Conservation (phyloP, 2,113 vertebrate species). For the Actenoides hombroni region DNA sequence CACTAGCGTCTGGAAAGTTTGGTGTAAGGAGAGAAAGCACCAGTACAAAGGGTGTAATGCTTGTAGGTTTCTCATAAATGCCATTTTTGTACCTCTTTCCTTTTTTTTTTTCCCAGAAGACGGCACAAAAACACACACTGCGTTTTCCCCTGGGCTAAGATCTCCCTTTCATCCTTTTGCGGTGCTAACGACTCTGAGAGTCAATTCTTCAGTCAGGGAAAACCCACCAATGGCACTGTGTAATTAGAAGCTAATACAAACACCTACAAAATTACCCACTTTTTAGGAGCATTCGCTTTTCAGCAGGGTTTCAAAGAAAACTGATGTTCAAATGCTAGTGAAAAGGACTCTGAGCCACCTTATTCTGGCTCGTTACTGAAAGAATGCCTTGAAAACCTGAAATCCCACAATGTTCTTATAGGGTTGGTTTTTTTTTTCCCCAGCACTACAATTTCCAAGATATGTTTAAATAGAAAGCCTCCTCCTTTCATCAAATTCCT, state of each 20-base stretch:
- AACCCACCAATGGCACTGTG: not conserved
- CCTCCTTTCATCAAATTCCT: constrained; percentile 50
- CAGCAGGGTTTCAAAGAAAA: constrained; percentile 6
- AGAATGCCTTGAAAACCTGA: constrained; percentile 1
- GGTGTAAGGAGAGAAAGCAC: too few relatives aligned
- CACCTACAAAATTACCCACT: constrained; percentile 39
- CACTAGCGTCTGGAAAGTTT: not conserved
- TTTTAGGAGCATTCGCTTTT: not conserved
- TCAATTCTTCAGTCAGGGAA: not conserved
- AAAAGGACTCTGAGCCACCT: not conserved
- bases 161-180: not conserved
- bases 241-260: constrained; percentile 41
- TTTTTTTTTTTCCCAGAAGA: constrained; percentile 24
- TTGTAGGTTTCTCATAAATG: not conserved
- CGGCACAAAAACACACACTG: constrained; percentile 8
- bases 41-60: not conserved
- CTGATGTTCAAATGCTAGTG: not conserved
- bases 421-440: not conserved
- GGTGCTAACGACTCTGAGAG: not conserved
- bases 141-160: not conserved
- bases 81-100: not conserved
- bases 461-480: constrained; percentile 54
- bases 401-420: not conserved
- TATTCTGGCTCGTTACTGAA: not conserved
- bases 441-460: constrained; percentile 17